Evolutionary conservation across 2,888 invertebrate species (phyloP).

Genomic region (Drosophila lutescens): DNA sequence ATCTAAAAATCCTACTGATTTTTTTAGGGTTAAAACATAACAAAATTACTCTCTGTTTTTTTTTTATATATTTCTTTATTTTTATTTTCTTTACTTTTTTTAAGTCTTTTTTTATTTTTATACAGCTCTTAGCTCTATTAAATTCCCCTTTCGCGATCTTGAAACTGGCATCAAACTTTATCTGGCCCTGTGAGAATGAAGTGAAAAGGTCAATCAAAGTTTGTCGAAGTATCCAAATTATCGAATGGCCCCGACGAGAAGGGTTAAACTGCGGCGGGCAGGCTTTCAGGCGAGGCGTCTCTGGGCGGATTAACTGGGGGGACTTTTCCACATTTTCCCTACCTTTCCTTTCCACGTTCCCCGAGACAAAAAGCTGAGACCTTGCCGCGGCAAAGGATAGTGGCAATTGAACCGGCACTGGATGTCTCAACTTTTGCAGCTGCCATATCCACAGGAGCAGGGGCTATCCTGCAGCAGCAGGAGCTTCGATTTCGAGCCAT

Average conservation of each 20-base stretch:
- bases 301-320: constrained; percentile 53
- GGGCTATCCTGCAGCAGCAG: constrained; percentile 3
- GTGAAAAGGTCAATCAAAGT: constrained; percentile 47
- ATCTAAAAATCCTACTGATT: too few relatives aligned
- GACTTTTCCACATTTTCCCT: background rate
- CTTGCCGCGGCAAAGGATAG: constrained; percentile 65
- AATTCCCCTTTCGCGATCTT: constrained; percentile 2
- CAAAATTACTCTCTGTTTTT: too few relatives aligned
- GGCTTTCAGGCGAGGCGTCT: constrained; percentile 38
- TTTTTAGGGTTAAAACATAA: too few relatives aligned
- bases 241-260: constrained; percentile 37
- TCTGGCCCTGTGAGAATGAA: constrained; percentile 30
- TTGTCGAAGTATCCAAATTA: constrained; percentile 33
- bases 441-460: constrained; percentile 12
- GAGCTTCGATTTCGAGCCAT: background rate
- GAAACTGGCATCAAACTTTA: constrained; percentile 20
- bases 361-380: constrained; percentile 39
- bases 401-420: constrained; percentile 72
- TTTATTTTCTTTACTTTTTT: background rate
- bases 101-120: background rate
- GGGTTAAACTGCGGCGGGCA: constrained; percentile 31
- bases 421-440: constrained; percentile 68
- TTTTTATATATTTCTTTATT: too few relatives aligned
- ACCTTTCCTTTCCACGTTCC: constrained; percentile 11
- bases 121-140: background rate